phyloP scores from a whole-genome alignment of 2,888 invertebrate genomes.

The Agapostemon virescens region DNA sequence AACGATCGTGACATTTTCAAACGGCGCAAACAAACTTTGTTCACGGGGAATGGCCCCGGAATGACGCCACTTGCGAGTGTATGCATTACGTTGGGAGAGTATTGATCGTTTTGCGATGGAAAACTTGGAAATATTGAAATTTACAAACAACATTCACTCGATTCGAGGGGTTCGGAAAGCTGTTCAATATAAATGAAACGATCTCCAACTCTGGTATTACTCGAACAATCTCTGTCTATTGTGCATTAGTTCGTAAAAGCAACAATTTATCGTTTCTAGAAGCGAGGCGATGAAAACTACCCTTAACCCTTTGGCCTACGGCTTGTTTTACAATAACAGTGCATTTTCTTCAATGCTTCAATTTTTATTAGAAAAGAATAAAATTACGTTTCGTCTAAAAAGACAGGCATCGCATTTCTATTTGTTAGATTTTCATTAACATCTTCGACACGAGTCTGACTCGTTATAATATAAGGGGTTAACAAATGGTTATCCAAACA shows the following conservation, averaged over 20 bases:
- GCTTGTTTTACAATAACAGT: too few relatives aligned
- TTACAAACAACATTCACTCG: not conserved
- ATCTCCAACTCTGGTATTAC: not conserved
- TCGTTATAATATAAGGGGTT: too few relatives aligned
- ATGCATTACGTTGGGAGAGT: not conserved
- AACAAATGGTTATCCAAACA: too few relatives aligned
- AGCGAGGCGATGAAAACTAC: not conserved
- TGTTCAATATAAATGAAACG: not conserved
- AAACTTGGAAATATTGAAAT: conserved; percentile 24
- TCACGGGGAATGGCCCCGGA: conserved; percentile 21
- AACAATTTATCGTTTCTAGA: not conserved
- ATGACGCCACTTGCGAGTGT: conserved; percentile 28
- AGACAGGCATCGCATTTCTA: too few relatives aligned
- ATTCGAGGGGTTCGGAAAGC: not conserved
- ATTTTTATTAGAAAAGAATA: too few relatives aligned
- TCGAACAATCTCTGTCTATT: not conserved
- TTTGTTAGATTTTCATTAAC: too few relatives aligned
- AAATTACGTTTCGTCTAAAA: too few relatives aligned
- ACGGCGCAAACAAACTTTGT: conserved; percentile 50
- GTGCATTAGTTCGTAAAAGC: not conserved
- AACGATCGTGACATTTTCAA: conserved; percentile 57
- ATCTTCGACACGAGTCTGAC: too few relatives aligned
- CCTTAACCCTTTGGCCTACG: too few relatives aligned
- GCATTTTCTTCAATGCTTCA: too few relatives aligned
- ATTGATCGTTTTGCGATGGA: not conserved